Evolutionary conservation across 2,888 invertebrate species (phyloP).

Genomic region (Clanis bilineata): DNA sequence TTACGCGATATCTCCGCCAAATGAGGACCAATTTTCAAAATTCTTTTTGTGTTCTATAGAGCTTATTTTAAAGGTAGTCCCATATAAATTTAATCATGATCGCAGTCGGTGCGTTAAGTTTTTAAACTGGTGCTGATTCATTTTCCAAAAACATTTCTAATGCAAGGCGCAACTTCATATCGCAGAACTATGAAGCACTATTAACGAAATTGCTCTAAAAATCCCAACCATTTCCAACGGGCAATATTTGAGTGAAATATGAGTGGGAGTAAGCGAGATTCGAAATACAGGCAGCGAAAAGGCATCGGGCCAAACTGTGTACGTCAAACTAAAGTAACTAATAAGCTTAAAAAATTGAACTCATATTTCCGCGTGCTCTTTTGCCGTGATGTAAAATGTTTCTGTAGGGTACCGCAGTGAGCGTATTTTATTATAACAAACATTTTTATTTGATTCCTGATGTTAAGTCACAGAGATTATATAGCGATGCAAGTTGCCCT

Average conservation of each 20-base stretch:
- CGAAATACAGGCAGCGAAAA: not conserved
- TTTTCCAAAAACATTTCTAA: not conserved
- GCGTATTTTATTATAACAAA: no score
- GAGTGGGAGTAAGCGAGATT: slow-evolving; percentile 16
- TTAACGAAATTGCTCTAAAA: slow-evolving; percentile 5
- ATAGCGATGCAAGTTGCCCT: no score
- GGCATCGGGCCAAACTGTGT: not conserved
- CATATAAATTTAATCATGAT: no score
- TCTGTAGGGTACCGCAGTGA: not conserved
- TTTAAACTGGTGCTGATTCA: no score
- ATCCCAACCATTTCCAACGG: slow-evolving; percentile 28
- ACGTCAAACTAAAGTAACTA: slow-evolving; percentile 7
- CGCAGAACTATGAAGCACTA: not conserved
- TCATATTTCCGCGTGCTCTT: slow-evolving; percentile 24
- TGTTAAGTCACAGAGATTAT: no score
- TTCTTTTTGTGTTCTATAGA: no score
- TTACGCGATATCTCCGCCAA: no score
- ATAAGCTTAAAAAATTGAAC: slow-evolving; percentile 15
- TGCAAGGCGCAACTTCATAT: not conserved
- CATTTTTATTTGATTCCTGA: no score
- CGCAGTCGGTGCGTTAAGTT: no score
- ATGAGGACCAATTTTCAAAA: no score
- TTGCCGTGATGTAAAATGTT: slow-evolving; percentile 11
- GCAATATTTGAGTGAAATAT: slow-evolving; percentile 31
- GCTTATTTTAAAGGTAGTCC: no score